Conservation (phyloP, 1,140 invertebrate species). For the Macrotrachela quadricornifera region DNA sequence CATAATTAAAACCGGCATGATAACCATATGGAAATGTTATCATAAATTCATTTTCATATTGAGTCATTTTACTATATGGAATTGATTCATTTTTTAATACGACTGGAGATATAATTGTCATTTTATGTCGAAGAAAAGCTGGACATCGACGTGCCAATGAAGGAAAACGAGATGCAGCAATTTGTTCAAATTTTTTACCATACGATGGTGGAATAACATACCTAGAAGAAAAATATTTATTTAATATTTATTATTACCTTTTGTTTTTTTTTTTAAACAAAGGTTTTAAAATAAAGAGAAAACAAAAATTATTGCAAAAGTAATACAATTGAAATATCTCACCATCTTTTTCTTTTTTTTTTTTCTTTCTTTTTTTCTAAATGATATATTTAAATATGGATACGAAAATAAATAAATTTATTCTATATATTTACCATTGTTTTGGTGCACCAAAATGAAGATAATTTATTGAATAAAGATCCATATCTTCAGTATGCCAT, state of each 20-base stretch:
- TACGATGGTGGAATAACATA: slow-evolving; percentile 77
- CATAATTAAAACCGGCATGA: slow-evolving; percentile 87
- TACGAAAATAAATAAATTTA: no score
- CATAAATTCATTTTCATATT: slow-evolving; percentile 90
- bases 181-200: slow-evolving; percentile 64
- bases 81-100: slow-evolving; percentile 78
- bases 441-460: slow-evolving; percentile 83
- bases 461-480: slow-evolving; percentile 96
- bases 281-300: no score
- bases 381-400: no score
- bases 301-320: no score
- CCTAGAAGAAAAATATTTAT: no score
- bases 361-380: no score
- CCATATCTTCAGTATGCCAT: slow-evolving; percentile 99
- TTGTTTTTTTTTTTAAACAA: no score
- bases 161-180: slow-evolving; percentile 44
- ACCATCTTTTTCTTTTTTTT: no score
- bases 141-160: slow-evolving; percentile 41
- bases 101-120: slow-evolving; percentile 82
- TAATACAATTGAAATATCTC: no score
- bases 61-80: slow-evolving; percentile 71
- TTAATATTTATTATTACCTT: no score
- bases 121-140: slow-evolving; percentile 88
- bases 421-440: slow-evolving; percentile 49
- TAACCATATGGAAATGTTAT: slow-evolving; percentile 96